These are phyloP conservation scores for Benitochromis conjunctus DNA, from an alignment of 2,113 vertebrate species.

Conservation along the genomic window DNA sequence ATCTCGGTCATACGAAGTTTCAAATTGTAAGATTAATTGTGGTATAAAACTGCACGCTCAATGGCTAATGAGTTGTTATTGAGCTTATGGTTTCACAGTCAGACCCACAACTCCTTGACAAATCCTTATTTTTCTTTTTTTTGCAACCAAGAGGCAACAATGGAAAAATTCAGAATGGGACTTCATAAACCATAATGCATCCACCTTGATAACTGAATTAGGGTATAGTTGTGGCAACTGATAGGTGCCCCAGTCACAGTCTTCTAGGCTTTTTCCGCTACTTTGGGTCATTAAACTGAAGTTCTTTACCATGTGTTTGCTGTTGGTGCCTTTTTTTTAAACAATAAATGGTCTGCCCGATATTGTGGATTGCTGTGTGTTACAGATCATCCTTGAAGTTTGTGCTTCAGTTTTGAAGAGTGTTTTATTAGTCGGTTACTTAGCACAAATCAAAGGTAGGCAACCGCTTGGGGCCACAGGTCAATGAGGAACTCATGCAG, in stretches of 20 bases:
- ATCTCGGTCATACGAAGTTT: background rate
- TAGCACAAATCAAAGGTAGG: background rate
- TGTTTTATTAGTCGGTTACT: background rate
- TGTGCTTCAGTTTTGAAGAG: background rate
- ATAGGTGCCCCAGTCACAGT: background rate
- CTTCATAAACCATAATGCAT: background rate
- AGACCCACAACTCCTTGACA: background rate
- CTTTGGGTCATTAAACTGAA: background rate
- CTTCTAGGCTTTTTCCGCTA: background rate
- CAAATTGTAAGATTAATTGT: background rate
- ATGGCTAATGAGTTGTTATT: background rate
- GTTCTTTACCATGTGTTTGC: background rate
- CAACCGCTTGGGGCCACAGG: background rate
- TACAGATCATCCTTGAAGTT: background rate
- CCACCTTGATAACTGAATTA: no score
- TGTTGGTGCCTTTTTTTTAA: background rate
- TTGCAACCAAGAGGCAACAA: rapidly evolving
- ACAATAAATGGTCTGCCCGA: background rate
- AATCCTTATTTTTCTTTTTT: background rate
- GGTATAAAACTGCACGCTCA: rapidly evolving
- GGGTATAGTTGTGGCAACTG: no score
- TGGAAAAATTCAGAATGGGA: background rate
- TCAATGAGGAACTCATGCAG: background rate
- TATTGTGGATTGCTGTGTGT: background rate
- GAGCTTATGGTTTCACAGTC: background rate